Base-by-base conservation (phyloP, 1,140 invertebrate genomes). In the Megalonaias nervosa region DNA sequence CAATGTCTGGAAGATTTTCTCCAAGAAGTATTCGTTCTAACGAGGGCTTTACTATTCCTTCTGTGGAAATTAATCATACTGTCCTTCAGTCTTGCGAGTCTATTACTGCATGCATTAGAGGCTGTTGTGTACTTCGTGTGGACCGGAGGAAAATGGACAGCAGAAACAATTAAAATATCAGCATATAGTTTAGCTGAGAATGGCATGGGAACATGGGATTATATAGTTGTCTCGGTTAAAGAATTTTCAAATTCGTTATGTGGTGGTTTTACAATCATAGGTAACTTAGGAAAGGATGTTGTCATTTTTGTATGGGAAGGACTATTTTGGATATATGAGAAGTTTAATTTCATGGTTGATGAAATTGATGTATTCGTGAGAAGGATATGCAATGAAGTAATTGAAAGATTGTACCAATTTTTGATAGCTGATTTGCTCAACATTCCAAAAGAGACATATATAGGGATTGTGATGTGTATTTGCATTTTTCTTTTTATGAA, bases 21-120 rank as follows among this genome's bases (percentile, higher is more conserved):
- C 17, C 21, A 56, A 16, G 81, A 82, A 67, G 79, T 75, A 13
- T 56, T 69, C 17, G 79, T 79, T 56, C 79, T 84, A 48, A 1
- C 74, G 26, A 67, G 74, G 48, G 83, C 81, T n/a, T 70, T 84
- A 17, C 15, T 81, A 11, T 74, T 77, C 59, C 66, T 84, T 26
- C 55, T 84, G 16, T 84, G 83, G 83, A 84, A 82, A 23, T 76
- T 84, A 62, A 17, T 79, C 12, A 23, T 81, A 31, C 67, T 84
- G 6, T 19, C 82, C n/a, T 71, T 70, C 2, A 79, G 79, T 56
- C 56, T 84, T 55, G 17, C 77, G 1, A 75, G 82, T 66, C 61
- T 82, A n/a, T 12, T 71, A 38, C 81, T 82, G 17, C 77, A 59
- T 71, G 74, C 59, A 3, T 31, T 82, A 66, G 83, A 84, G 70